Base-by-base conservation (phyloP, 2,888 invertebrate species). In the Eupithecia pulchellata region DNA sequence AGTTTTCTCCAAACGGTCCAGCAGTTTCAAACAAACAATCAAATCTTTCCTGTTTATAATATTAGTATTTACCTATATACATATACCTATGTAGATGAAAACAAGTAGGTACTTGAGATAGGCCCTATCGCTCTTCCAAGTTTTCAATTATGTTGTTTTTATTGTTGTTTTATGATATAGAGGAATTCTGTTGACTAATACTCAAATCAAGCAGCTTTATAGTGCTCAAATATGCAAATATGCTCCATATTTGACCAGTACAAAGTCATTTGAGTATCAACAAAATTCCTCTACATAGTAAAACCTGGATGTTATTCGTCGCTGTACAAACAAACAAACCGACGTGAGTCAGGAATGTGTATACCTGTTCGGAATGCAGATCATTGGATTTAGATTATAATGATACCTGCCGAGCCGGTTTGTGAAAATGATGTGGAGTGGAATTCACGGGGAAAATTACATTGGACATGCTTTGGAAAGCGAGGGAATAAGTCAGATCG, bases 361-460 rank as follows among this genome's bases (percentile, higher is more conserved):
- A 47, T 47, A 52, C 52, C 52, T 25, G 52, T 8, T 25, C 11
- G 81, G 82, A 81, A 82, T 82, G 82, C 77, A 74, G 78, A 78
- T 79, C 69, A 71, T 76, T 70, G 75, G 75, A 55, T 68, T 60
- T 71, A 69, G 67, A 73, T 72, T 66, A 42, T 68, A 75, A 68
- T 73, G 68, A 73, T 74, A 71, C 64, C 34, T 29, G 63, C 65
- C 61, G 27, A 17, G 62, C 68, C 52, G 64, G 60, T 30, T 36
- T 30, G 32, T 29, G 30, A 17, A 60, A 60, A 60, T 60, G 29
- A 60, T 60, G 32, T 32, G 29, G 57, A 29, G 11, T 52, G 52
- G 52, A 13, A 52, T 25, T 25, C 52, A 52, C 13, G 52, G 52
- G 52, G 52, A 52, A 52, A 52, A 52, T 52, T 1, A 4, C 52